Evolutionary conservation across 2,888 invertebrate genomes (phyloP), one percentile per base, ranked within the genome.

Genomic region (Heliconius hortense): DNA sequence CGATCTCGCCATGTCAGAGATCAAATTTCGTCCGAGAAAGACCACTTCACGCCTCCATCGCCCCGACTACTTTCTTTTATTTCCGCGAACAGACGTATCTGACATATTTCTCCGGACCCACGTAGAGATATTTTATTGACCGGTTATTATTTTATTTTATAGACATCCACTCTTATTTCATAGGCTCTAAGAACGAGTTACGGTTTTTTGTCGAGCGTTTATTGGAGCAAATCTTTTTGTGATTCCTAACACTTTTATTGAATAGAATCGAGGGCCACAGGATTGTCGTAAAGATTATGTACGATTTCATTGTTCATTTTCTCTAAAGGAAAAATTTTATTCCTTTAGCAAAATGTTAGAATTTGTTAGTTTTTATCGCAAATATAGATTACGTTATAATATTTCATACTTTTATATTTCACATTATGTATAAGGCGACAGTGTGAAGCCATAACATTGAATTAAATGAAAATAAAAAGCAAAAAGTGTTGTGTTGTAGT

Each of bases 91-190:
- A 86, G 87, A 88, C 88, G 85, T 87, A 88, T 91, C 90, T 92
- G 93, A 93, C 92, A 92, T 91, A 91, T 92, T 90, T 87, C 85
- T 84, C 87, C 86, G 83, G 86, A 85, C 84, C 85, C 84, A 81
- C 84, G 82, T 80, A 81, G 85, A 88, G 86, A 87, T 88, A 89
- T 92, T 93, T 93, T 93, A 93, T 93, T 91, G 92, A 89, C 89
- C 90, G 88, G 89, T 92, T 94, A 93, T 93, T 93, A 93, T 93
- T 93, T 93, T 89, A 93, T 93, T 93, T 94, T 93, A 94, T 93
- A 87, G 89, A 88, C 90, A 89, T 87, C 87, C 88, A 90, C 92
- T 93, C 91, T 88, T 91, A 92, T 93, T 93, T 93, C 92, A 93
- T 90, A 86, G 92, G 88, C 84, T 83, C 86, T 89, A 87, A 89